Conservation (phyloP, 1,140 invertebrate species). For the Sycophaga agraensis region DNA sequence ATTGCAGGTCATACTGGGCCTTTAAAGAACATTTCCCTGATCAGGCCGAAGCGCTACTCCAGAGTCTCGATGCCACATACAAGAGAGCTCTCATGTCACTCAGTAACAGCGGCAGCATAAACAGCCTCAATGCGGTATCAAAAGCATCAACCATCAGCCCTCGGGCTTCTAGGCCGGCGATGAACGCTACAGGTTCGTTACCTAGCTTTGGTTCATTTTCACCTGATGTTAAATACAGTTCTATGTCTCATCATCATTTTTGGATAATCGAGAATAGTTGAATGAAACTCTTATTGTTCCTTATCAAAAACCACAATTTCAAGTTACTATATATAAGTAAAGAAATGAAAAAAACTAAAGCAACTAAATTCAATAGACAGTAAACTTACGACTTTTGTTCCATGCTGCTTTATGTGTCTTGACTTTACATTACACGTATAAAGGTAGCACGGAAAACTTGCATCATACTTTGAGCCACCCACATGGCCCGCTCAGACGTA, state of each 20-base stretch:
- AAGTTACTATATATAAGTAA: no score
- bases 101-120: conserved; percentile 59
- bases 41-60: conserved; percentile 82
- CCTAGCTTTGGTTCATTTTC: conserved; percentile 16
- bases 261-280: no score
- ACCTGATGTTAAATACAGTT: no score
- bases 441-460: conserved; percentile 65
- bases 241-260: no score
- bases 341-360: neutral
- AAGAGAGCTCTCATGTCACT: conserved; percentile 74
- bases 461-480: conserved; percentile 51
- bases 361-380: neutral
- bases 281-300: no score
- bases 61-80: conserved; percentile 79
- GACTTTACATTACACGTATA: conserved; percentile 43
- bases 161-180: conserved; percentile 45
- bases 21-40: conserved; percentile 90
- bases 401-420: conserved; percentile 50
- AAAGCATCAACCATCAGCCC: conserved; percentile 52
- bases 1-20: conserved; percentile 79
- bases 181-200: conserved; percentile 54
- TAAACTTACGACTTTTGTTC: conserved; percentile 38
- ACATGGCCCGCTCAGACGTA: conserved; percentile 59
- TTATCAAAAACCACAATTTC: no score
- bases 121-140: conserved; percentile 54